Conservation (phyloP, 2,113 vertebrate species). For the Greenwoodochromis staneri region DNA sequence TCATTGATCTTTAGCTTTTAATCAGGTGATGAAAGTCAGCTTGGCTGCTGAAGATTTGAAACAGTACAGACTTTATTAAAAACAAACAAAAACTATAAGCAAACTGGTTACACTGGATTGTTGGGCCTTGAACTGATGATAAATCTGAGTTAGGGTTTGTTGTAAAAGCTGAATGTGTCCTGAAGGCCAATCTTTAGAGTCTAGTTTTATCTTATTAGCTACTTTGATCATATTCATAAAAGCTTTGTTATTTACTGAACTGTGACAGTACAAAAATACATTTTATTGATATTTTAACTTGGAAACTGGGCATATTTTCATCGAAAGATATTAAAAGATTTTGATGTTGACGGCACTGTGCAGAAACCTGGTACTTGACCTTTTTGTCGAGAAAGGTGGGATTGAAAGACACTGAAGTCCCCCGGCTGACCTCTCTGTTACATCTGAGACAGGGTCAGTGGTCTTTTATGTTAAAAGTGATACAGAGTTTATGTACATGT, state of each 20-base stretch:
- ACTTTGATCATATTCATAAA: neutral
- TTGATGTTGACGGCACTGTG: neutral
- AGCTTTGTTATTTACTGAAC: neutral
- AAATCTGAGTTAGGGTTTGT: rapidly evolving
- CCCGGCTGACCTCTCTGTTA: neutral
- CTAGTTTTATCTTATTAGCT: neutral
- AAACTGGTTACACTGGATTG: neutral
- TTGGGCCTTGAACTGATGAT: neutral
- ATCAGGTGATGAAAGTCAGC: neutral
- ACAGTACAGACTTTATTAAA: neutral
- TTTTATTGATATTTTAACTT: neutral
- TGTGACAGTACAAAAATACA: neutral
- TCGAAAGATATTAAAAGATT: neutral
- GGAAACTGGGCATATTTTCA: neutral
- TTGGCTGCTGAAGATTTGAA: rapidly evolving
- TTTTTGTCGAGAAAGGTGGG: neutral
- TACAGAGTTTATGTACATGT: neutral
- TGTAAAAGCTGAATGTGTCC: neutral
- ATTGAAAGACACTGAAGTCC: neutral
- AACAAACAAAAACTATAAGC: neutral
- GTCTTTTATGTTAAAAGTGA: neutral
- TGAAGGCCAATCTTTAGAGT: neutral
- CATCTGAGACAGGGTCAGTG: neutral
- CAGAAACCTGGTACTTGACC: neutral
- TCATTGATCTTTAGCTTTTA: neutral